Conservation (phyloP, 2,113 vertebrate species). For the Cardinalis cardinalis region DNA sequence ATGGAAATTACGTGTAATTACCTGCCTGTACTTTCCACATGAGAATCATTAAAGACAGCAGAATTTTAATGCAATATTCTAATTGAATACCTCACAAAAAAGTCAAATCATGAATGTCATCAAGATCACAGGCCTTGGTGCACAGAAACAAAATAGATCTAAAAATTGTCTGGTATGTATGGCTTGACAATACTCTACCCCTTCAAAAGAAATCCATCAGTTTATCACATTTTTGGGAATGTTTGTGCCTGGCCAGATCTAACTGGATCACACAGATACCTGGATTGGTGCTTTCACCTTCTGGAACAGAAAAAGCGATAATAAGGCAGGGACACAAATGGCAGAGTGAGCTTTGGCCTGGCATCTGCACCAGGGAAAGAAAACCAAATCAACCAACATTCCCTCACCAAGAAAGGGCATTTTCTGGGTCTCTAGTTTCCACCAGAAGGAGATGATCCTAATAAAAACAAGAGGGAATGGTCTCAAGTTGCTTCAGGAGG, state of each 20-base stretch:
- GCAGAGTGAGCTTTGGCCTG: neutral
- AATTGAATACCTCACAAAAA: neutral
- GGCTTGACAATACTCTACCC: neutral
- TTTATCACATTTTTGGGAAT: neutral
- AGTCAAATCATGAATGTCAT: neutral
- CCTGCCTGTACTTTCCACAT: conserved; percentile 4
- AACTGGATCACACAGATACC: neutral
- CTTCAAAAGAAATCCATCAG: neutral
- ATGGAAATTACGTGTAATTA: conserved; percentile 11
- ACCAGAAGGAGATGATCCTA: neutral
- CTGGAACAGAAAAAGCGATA: neutral
- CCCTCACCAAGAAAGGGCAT: neutral
- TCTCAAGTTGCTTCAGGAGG: neutral
- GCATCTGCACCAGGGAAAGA: neutral
- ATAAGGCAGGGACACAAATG: neutral
- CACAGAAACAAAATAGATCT: neutral
- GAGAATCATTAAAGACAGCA: conserved; percentile 9
- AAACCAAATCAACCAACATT: neutral
- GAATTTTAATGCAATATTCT: conserved; percentile 35
- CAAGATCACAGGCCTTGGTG: neutral
- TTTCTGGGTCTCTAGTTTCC: neutral
- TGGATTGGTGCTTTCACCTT: neutral
- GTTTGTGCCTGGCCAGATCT: neutral
- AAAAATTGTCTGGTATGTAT: neutral
- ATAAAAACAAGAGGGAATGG: neutral